Percentiles rank a stretch among this genome's conserved stretches.
These are phyloP conservation scores for Choristoneura fumiferana DNA, from an alignment of 1,140 invertebrate genomes.

Conservation along the genomic window DNA sequence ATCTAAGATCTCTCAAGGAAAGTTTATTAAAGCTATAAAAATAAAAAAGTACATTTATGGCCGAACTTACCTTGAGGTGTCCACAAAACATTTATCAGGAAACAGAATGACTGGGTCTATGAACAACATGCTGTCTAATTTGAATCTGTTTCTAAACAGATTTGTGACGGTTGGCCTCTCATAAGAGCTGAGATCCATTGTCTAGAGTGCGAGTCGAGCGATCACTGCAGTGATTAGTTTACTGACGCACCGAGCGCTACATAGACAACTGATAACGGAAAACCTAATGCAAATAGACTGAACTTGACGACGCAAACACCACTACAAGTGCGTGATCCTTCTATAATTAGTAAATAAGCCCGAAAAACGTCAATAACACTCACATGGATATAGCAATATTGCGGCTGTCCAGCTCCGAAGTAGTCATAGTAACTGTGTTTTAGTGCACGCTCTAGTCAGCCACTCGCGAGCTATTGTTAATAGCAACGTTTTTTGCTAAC, in stretches of 20 bases:
- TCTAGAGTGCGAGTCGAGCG: not conserved
- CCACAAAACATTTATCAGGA: constrained; percentile 1
- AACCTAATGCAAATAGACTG: constrained; percentile 39
- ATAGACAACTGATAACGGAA: constrained; percentile 1
- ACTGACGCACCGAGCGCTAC: not conserved
- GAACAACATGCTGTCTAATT: constrained; percentile 5
- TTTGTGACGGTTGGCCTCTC: not conserved
- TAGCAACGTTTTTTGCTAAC: constrained; percentile 60
- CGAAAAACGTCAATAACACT: constrained; percentile 41
- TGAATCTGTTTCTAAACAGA: constrained; percentile 14
- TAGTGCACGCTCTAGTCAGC: constrained; percentile 44
- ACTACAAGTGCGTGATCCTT: constrained; percentile 30
- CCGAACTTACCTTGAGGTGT: not conserved
- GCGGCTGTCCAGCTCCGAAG: constrained; percentile 66
- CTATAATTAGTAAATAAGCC: constrained; percentile 41
- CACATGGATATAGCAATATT: constrained; percentile 70
- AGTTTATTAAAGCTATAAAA: too few relatives aligned
- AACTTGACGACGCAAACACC: constrained; percentile 24
- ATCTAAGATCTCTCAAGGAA: too few relatives aligned
- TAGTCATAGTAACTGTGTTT: constrained; percentile 54
- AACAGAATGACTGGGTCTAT: constrained; percentile 6
- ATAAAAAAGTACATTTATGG: too few relatives aligned
- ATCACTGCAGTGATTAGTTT: not conserved
- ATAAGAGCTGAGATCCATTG: not conserved
- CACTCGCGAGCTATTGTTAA: constrained; percentile 48